A percentile compares a stretch with the other conserved stretches of the same genome.
These are phyloP conservation scores for Gambusia holbrooki DNA, from an alignment of 2,113 vertebrate species.

Conservation along the genomic window DNA sequence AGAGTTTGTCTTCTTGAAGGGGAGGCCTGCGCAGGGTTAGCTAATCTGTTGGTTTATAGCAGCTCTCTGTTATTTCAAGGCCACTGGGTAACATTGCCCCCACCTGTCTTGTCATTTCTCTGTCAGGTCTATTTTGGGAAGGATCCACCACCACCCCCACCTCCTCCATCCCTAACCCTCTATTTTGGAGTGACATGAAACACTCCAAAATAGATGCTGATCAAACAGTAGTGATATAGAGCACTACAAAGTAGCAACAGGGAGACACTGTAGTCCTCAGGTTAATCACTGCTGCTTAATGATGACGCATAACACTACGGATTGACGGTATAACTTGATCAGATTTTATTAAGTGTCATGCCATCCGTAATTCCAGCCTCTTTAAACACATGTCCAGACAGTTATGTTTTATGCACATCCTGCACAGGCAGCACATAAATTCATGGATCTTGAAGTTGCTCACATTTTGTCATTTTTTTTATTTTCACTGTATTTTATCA, in stretches of 20 bases:
- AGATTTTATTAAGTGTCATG: too few relatives aligned
- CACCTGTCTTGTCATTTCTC: conserved; percentile 85
- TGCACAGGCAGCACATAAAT: too few relatives aligned
- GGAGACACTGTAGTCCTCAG: background rate
- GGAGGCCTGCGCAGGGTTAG: conserved; percentile 58
- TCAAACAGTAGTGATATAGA: conserved; percentile 17
- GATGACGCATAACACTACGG: too few relatives aligned
- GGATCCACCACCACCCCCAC: background rate
- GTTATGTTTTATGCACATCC: too few relatives aligned
- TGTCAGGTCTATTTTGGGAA: conserved; percentile 76
- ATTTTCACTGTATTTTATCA: too few relatives aligned
- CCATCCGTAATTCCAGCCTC: too few relatives aligned
- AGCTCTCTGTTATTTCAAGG: conserved; percentile 78
- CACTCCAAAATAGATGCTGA: conserved; percentile 59
- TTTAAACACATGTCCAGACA: too few relatives aligned
- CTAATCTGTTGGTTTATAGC: conserved; percentile 79
- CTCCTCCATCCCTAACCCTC: background rate
- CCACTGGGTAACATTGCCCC: conserved; percentile 56
- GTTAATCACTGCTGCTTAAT: background rate
- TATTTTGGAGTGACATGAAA: conserved; percentile 14
- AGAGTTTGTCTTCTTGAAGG: conserved; percentile 22
- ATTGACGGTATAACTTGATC: too few relatives aligned
- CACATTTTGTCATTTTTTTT: too few relatives aligned
- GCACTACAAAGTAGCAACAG: background rate
- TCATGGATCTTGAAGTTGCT: too few relatives aligned